Evolutionary conservation across 2,797 vertebrate species (phyloP), one percentile per base, ranked within the genome.

Genomic region (Enteromius thamalakanensis): DNA sequence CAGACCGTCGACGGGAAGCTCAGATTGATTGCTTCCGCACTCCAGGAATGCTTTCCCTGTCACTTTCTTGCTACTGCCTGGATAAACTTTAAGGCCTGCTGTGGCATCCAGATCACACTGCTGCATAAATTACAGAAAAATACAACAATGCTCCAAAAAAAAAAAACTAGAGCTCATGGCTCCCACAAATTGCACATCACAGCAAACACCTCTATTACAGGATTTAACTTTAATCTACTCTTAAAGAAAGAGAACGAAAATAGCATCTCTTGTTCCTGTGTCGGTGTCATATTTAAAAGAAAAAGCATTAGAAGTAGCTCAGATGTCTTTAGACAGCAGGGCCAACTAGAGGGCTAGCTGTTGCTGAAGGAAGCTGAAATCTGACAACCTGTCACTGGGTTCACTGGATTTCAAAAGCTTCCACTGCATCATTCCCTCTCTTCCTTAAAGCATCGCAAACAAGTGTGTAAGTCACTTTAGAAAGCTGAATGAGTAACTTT

Each of bases 1-100:
- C 58, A 51, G 85, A 72, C 72, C 49, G 82, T 88, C 77, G 82
- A 76, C 87, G 89, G 93, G 92, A 94, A 94, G 93, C 88, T 87
- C 82, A 79, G 88, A 90, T 89, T 81, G 79, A 91, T 88, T 80
- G 65, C 89, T 93, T 95, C 91, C 90, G 79, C 86, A 80, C 80
- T 91, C 89, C 89, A 90, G 90, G 91, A 92, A 93, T 88, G 87
- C 0, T 89, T 71, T 87, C 86, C 85, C 90, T 90, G 90, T 91
- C 88, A 91, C 89, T 88, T 91, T 92, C 83, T 89, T 86, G 85
- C 69, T 49, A 26, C 69, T 23, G 51, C 45, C 23, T 23, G 23
- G 34, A 81, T 64, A 62, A 74, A 49, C 26, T 64, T 71, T 17
- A 23, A 49, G 68, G 40, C 69, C 47, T 53, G 11, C 71, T 29